A percentile compares a stretch with the other conserved stretches of the same genome.
Conservation (phyloP, 92 coral and sea anemone species). For the Paragorgia papillata region DNA sequence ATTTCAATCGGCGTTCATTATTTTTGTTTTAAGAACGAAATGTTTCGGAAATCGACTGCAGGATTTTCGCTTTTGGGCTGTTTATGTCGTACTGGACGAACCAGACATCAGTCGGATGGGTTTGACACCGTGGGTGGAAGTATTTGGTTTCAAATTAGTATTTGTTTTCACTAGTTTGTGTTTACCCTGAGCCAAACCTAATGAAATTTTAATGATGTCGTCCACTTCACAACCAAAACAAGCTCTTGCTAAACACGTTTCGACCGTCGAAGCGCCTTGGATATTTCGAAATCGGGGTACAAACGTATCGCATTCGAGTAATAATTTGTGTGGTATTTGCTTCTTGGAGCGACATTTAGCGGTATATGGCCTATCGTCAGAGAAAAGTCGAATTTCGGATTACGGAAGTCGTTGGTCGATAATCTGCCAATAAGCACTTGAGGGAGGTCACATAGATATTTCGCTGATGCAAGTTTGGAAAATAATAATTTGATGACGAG, state of each 20-base stretch:
- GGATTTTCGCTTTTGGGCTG: neutral
- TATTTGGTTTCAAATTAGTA: neutral
- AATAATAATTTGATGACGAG: neutral
- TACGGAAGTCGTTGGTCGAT: constrained; percentile 1
- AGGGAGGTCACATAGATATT: neutral
- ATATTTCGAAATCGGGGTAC: neutral
- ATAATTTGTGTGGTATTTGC: too few species aligned
- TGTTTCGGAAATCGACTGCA: neutral
- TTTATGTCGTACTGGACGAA: neutral
- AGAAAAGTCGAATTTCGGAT: constrained; percentile 12
- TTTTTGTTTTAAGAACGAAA: neutral
- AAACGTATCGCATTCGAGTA: too few species aligned
- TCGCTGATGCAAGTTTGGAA: neutral
- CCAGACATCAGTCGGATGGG: neutral
- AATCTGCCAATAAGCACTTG: neutral
- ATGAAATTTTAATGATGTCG: neutral
- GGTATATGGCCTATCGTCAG: too few species aligned
- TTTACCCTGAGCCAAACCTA: neutral
- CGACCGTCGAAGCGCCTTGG: neutral
- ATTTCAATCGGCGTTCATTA: neutral
- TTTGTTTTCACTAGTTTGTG: neutral
- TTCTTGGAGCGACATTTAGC: too few species aligned
- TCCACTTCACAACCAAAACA: too few species aligned
- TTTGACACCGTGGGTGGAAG: neutral
- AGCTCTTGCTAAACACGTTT: neutral